Percentiles rank a stretch among this genome's conserved stretches.
phyloP scores from a whole-genome alignment of 1,140 invertebrate genomes.

The Drosophila sproati region DNA sequence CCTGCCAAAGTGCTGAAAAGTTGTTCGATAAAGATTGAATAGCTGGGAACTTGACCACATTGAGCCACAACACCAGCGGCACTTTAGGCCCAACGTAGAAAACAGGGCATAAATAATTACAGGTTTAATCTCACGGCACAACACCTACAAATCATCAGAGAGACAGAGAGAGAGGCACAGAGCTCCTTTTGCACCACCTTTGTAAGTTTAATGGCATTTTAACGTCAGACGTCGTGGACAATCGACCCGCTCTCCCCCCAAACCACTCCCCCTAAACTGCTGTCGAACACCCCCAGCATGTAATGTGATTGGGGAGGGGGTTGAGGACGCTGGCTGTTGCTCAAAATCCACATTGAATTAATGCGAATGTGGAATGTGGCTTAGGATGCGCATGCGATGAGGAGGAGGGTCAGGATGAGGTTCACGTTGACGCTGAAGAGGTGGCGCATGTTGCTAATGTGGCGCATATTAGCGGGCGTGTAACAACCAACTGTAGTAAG shows the following conservation, averaged over 20 bases:
- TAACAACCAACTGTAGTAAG: background rate
- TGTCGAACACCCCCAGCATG: background rate
- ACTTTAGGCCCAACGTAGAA: background rate
- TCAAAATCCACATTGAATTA: conserved; percentile 48
- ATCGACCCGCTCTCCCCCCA: background rate
- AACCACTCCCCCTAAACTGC: background rate
- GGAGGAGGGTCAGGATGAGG: background rate
- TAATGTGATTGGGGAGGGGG: background rate
- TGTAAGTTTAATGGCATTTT: conserved; percentile 76
- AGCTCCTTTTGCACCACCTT: background rate
- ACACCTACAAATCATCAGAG: conserved; percentile 63
- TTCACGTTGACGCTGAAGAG: conserved; percentile 11
- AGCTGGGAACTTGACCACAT: conserved; percentile 26
- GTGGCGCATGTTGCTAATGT: conserved; percentile 73
- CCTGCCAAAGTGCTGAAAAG: background rate
- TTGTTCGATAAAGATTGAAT: conserved; percentile 6
- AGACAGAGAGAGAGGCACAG: background rate
- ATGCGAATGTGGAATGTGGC: conserved; percentile 44
- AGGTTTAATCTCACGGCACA: conserved; percentile 33
- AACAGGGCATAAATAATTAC: conserved; percentile 31
- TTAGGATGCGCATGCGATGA: background rate
- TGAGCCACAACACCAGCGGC: conserved; percentile 19
- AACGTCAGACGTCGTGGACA: conserved; percentile 52
- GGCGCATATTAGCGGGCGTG: conserved; percentile 64
- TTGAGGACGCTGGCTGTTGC: background rate